Base-by-base conservation (phyloP, 2,888 invertebrate genomes). In the Melieria omissa region DNA sequence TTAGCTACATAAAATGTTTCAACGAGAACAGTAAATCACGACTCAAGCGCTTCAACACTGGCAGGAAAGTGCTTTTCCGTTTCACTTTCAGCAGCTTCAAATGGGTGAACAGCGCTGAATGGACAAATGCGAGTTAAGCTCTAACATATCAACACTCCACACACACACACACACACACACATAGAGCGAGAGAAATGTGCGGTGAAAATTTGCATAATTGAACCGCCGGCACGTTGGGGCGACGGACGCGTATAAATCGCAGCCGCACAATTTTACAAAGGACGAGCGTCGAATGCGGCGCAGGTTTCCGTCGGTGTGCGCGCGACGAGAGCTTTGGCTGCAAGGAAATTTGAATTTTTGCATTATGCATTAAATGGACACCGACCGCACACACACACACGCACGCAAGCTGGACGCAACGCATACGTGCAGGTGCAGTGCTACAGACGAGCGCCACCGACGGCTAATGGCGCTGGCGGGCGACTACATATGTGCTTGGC, bases 131-230 rank as follows among this genome's bases (percentile, higher is more conserved):
- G 2, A 4, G 45, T 47, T 29, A 29, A 29, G 29, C 29, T 29
- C 29, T 29, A 29, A 29, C 2, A 29, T 29, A 29, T 29, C 29
- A 29, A 29, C 29, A 29, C 47, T 10, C n/a, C 9, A 14, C n/a
- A 47, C 44, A 49, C 29, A 3, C 16, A 44, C 6, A 61, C 44
- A 47, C 44, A 42, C 42, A 49, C 8, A 57, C 41, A 29, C 0
- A 58, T n/a, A 49, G 5, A 63, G 0, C 9, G 12, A 9, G 29
- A 10, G 8, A 46, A 29, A 49, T 60, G 9, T 47, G 46, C 49
- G 49, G 42, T 49, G 60, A 60, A 60, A 67, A 67, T 67, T 67
- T 67, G 67, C 67, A 67, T 67, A 67, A 67, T 67, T 67, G 67
- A 61, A 29, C 67, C 67, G 61, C 67, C 67, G 61, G 61, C 67